phyloP scores from a whole-genome alignment of 92 coral and sea anemone genomes.

The Epizoanthus ramosus region DNA sequence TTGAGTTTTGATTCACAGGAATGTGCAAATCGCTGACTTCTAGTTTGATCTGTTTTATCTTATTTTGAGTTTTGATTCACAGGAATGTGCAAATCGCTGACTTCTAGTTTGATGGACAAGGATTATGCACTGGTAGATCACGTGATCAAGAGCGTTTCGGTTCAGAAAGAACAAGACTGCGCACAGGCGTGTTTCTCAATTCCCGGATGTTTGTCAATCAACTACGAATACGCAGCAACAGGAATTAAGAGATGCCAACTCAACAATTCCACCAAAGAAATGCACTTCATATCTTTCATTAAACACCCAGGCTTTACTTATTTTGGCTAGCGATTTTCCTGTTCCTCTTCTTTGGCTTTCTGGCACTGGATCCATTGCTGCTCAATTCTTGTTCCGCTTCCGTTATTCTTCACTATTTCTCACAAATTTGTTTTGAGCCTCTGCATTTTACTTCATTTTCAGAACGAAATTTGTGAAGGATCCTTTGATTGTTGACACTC shows the following conservation, averaged over 20 bases:
- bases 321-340: background rate
- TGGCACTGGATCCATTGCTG: too few species aligned
- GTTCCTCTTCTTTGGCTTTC: too few species aligned
- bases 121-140: slow-evolving; percentile 5
- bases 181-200: background rate
- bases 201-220: slow-evolving; percentile 19
- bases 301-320: slow-evolving; percentile 1
- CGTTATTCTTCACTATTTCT: too few species aligned
- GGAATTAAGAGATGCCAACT: slow-evolving; percentile 14
- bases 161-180: slow-evolving; percentile 19
- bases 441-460: too few species aligned
- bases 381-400: too few species aligned
- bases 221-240: slow-evolving; percentile 3
- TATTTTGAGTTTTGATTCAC: background rate
- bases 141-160: background rate
- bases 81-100: slow-evolving; percentile 2
- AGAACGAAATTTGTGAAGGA: too few species aligned
- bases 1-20: background rate
- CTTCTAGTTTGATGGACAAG: background rate
- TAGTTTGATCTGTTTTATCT: background rate
- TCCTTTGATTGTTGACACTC: too few species aligned
- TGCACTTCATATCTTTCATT: background rate
- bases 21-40: background rate
- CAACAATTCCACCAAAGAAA: slow-evolving; percentile 15
- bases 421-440: too few species aligned